Conservation (phyloP, 2,113 vertebrate genomes). For the Pantherophis guttatus region DNA sequence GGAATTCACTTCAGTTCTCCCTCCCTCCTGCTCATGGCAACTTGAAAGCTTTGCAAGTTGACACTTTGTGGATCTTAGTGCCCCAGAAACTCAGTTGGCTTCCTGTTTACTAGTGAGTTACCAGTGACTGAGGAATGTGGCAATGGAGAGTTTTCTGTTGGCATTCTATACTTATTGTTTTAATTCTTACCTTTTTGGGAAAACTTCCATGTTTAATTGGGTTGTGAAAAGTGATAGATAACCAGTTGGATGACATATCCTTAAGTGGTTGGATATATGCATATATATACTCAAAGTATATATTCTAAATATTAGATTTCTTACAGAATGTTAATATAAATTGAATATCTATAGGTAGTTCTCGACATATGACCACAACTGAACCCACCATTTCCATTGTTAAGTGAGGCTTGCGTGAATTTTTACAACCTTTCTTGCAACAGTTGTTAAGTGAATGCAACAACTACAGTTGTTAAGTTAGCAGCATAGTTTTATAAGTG, state of each 20-base stretch:
- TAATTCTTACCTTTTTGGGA: neutral
- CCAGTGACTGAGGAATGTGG: neutral
- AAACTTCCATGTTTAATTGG: neutral
- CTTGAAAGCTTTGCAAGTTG: no score
- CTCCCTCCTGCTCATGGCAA: no score
- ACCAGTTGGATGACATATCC: neutral
- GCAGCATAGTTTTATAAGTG: no score
- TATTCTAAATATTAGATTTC: neutral
- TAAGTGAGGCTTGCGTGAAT: no score
- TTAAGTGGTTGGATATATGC: neutral
- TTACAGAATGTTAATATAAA: neutral
- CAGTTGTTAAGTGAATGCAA: no score
- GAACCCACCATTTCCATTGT: no score
- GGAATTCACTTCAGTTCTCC: no score
- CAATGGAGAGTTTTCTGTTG: neutral
- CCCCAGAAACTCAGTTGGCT: neutral
- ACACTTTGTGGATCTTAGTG: neutral
- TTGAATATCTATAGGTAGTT: neutral
- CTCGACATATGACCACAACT: no score
- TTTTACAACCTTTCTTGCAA: no score
- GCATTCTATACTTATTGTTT: neutral
- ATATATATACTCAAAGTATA: neutral
- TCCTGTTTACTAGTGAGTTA: neutral
- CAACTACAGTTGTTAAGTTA: no score
- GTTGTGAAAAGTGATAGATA: neutral